Evolutionary conservation across 1,140 invertebrate genomes (phyloP).

Genomic region (Saccostrea cuccullata): DNA sequence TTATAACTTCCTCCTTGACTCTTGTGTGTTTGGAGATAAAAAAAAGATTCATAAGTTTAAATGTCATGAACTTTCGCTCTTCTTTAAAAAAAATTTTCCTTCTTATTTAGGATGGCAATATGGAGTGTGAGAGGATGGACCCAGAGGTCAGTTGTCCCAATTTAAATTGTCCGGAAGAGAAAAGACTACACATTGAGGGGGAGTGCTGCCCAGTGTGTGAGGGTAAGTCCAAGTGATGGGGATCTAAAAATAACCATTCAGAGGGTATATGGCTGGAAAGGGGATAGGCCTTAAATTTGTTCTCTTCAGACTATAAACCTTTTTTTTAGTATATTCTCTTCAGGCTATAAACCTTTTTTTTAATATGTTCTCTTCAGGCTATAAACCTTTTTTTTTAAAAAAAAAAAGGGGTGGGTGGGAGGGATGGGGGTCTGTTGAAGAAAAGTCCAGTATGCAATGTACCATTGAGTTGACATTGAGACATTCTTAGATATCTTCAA

Average conservation of each 20-base stretch:
- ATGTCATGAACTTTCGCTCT: not conserved
- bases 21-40: not conserved
- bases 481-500: not conserved
- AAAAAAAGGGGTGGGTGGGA: no score
- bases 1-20: not conserved
- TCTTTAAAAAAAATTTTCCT: not conserved
- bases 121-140: conserved; percentile 87
- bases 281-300: not conserved
- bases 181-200: conserved; percentile 89
- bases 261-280: not conserved
- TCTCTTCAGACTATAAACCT: not conserved
- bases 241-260: not conserved
- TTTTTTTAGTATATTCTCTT: no score
- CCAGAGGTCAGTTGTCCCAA: conserved; percentile 87
- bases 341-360: not conserved
- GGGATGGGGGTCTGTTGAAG: no score
- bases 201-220: conserved; percentile 95
- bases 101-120: conserved; percentile 88
- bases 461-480: not conserved
- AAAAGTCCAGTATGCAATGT: no score
- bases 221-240: conserved; percentile 81
- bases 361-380: no score
- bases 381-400: not conserved
- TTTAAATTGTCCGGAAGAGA: conserved; percentile 87
- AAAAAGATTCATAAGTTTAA: not conserved